These are phyloP conservation scores for Tanypteryx hageni DNA, from an alignment of 2,888 invertebrate species.

Conservation along the genomic window DNA sequence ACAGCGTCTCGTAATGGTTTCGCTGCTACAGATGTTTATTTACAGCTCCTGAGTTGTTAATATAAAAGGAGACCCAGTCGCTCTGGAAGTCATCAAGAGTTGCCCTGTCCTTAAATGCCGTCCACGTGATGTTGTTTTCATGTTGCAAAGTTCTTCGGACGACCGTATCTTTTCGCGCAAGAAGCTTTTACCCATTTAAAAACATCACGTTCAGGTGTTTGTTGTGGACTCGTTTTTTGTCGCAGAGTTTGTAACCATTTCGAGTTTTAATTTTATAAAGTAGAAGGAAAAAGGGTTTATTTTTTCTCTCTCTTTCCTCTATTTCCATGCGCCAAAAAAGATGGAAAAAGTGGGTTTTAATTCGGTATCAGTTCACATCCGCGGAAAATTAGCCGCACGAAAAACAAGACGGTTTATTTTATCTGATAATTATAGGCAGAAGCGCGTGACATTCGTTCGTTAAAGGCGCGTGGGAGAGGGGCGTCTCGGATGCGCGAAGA, in stretches of 20 bases:
- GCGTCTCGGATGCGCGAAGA: not conserved
- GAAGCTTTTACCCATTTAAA: not conserved
- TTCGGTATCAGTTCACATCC: not conserved
- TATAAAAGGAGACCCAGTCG: not conserved
- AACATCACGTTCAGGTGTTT: conserved; percentile 11
- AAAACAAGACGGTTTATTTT: not conserved
- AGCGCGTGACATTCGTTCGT: not conserved
- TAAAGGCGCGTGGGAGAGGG: not conserved
- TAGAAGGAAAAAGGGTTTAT: not conserved
- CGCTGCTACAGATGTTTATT: conserved; percentile 4
- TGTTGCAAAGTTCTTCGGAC: not conserved
- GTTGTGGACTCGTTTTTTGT: not conserved
- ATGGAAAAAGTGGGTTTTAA: not conserved
- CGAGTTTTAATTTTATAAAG: too few relatives aligned
- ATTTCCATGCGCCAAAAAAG: not conserved
- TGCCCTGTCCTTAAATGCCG: not conserved
- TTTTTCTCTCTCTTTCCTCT: not conserved
- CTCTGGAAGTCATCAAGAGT: not conserved
- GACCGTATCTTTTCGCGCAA: not conserved
- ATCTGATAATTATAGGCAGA: too few relatives aligned
- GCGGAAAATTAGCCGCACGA: not conserved
- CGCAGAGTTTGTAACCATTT: not conserved
- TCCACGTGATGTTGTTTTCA: not conserved
- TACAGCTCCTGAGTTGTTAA: conserved; percentile 3
- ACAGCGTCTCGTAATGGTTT: not conserved